These are phyloP conservation scores for Atlantisia rogersi DNA, from an alignment of 2,113 vertebrate species.

Conservation along the genomic window DNA sequence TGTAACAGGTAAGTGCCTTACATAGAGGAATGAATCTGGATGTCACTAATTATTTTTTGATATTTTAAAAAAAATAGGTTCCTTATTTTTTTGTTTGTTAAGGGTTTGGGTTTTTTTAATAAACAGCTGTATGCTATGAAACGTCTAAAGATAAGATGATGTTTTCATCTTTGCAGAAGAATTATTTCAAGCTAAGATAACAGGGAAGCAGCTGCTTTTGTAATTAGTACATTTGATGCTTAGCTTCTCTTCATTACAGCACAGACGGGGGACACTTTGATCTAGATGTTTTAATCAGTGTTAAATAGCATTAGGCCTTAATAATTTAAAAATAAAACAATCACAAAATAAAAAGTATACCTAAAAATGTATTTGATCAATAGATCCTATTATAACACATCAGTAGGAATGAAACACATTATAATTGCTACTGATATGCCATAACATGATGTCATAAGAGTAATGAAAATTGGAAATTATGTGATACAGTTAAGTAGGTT, in stretches of 20 bases:
- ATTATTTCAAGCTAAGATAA: slow-evolving; percentile 26
- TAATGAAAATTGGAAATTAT: not conserved
- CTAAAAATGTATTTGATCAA: not conserved
- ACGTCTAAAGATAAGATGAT: not conserved
- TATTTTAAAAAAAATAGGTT: not conserved
- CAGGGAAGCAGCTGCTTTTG: slow-evolving; percentile 19
- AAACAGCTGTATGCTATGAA: not conserved
- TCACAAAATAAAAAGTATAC: not conserved
- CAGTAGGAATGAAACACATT: not conserved
- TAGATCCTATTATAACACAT: not conserved
- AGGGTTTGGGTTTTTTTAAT: not conserved
- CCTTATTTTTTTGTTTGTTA: not conserved
- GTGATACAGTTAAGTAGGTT: not conserved
- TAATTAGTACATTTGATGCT: slow-evolving; percentile 31
- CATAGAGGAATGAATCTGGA: not conserved
- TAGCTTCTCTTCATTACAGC: slow-evolving; percentile 21
- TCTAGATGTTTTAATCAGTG: not conserved
- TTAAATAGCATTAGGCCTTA: not conserved
- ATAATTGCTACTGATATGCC: not conserved
- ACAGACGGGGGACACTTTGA: not conserved
- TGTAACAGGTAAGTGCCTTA: not conserved
- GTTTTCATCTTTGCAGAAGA: slow-evolving; percentile 15
- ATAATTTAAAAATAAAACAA: not conserved
- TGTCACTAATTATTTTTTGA: not conserved
- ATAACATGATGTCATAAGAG: not conserved